Base-by-base conservation (phyloP, 2,797 vertebrate species). In the Malacoraja senta region DNA sequence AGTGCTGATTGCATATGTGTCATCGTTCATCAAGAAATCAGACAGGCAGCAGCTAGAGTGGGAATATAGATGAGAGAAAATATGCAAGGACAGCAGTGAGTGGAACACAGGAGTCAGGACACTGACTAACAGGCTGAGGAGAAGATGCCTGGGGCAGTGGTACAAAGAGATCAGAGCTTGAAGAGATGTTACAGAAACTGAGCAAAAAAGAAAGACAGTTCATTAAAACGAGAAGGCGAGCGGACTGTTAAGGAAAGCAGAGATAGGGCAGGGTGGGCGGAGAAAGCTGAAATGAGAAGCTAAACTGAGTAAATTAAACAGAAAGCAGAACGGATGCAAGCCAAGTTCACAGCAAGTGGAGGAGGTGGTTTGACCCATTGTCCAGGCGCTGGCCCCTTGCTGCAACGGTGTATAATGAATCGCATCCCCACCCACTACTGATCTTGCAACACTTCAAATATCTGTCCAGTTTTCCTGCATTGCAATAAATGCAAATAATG, bases 21-120 rank as follows among this genome's bases (percentile, higher is more conserved):
- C 63, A 68, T 68, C 84, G 12, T n/a, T 68, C 84, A 88, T 88
- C 84, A 68, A 68, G n/a, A 19, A 88, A 68, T 68, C 63, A 68
- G 63, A 35, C 17, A 35, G 8, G 15, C 63, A 68, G 4, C n/a
- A 68, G 32, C 63, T 17, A 88, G n/a, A 19, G 61, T 21, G 32
- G n/a, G 84, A 32, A 35, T 68, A 19, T 68, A 68, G 84, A 88
- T 68, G 84, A 88, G n/a, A 10, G 63, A 68, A 88, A 88, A 88
- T 68, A 2, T 38, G 61, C n/a, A 21, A 88, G 84, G 84, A 35
- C 61, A 17, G 61, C n/a, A 10, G 15, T 32, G 61, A 88, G 84
- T 38, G 15, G 15, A 35, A 68, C 32, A 68, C 61, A 35, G 35
- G 63, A 19, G 61, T 19, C n/a, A 68, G 58, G 61, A 21, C 58